These are phyloP conservation scores for Panurus biarmicus DNA, from an alignment of 2,113 vertebrate species.

Conservation along the genomic window DNA sequence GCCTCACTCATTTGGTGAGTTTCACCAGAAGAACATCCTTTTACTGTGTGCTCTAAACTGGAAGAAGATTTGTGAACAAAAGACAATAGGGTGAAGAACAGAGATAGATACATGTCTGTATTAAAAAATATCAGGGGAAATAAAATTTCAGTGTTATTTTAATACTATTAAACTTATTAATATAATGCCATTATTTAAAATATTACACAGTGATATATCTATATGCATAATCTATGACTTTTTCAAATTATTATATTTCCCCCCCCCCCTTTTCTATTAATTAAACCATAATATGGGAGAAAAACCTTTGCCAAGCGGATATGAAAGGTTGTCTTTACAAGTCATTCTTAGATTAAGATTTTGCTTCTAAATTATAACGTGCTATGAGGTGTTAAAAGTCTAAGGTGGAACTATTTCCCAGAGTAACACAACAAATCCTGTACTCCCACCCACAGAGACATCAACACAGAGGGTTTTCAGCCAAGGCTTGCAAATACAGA, in stretches of 20 bases:
- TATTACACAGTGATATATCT: background rate
- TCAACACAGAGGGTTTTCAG: background rate
- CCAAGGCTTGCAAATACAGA: background rate
- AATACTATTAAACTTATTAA: background rate
- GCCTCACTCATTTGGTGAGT: background rate
- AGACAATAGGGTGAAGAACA: background rate
- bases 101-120: background rate
- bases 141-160: background rate
- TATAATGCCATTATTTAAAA: background rate
- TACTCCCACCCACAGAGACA: background rate
- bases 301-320: background rate
- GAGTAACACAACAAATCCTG: background rate
- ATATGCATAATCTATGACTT: accelerated
- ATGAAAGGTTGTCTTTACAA: background rate
- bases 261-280: accelerated
- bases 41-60: background rate
- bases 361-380: background rate
- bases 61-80: background rate
- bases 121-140: background rate
- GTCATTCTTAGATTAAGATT: background rate
- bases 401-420: background rate
- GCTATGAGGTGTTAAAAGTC: background rate
- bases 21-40: background rate
- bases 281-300: background rate
- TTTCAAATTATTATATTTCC: background rate